Percentiles rank a stretch among this genome's conserved stretches.
Evolutionary conservation across 2,797 vertebrate genomes (phyloP).

Genomic region (Philypnodon macrostomus): DNA sequence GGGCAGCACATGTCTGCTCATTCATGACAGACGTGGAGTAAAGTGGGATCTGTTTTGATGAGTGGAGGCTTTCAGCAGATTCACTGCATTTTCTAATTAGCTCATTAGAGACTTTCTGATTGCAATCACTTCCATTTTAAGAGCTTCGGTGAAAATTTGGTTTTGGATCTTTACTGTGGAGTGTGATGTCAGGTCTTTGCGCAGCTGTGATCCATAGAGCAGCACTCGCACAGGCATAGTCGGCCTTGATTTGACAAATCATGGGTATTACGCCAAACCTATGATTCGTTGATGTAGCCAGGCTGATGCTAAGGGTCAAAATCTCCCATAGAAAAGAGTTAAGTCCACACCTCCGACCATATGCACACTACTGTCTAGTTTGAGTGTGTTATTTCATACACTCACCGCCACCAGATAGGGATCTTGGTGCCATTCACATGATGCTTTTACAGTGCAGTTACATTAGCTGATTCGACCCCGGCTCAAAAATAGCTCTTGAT

Average conservation of each 20-base stretch:
- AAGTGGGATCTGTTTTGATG: constrained; percentile 29
- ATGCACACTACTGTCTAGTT: constrained; percentile 15
- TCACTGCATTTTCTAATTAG: constrained; percentile 59
- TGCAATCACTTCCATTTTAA: constrained; percentile 70
- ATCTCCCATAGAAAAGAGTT: constrained; percentile 30
- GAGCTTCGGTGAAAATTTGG: constrained; percentile 38
- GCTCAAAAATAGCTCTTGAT: constrained; percentile 77
- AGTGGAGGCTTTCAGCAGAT: constrained; percentile 37
- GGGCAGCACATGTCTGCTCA: constrained; percentile 24
- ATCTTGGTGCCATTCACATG: constrained; percentile 63
- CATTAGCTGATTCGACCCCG: constrained; percentile 70
- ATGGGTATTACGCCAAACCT: constrained; percentile 35
- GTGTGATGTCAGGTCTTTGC: constrained; percentile 12
- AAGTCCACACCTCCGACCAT: constrained; percentile 27
- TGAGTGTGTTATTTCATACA: constrained; percentile 46
- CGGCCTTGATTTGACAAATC: constrained; percentile 44
- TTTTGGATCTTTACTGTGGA: constrained; percentile 22
- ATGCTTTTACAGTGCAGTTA: constrained; percentile 71
- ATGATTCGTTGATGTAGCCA: constrained; percentile 46
- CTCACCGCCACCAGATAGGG: constrained; percentile 37
- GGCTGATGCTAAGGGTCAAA: constrained; percentile 43
- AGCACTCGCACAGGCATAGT: constrained; percentile 21
- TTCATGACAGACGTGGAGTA: constrained; percentile 35
- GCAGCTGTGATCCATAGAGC: constrained; percentile 18
- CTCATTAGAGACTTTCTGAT: constrained; percentile 65